phyloP scores from a whole-genome alignment of 2,113 vertebrate species.

The Chaenogobius annularis region DNA sequence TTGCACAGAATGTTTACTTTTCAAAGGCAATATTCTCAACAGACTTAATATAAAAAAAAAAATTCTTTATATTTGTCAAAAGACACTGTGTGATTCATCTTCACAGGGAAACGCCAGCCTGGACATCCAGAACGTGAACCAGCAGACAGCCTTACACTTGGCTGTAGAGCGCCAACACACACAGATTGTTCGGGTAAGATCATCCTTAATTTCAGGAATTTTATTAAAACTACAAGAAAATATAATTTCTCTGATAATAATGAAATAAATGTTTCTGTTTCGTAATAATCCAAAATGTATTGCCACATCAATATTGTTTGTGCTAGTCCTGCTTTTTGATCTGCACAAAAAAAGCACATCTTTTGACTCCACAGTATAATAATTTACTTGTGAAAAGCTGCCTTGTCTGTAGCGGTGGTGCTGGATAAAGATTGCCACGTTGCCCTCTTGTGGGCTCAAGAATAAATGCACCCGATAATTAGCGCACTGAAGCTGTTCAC shows the following conservation, averaged over 20 bases:
- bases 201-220: not conserved
- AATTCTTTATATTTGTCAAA: constrained; percentile 1
- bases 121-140: constrained; percentile 98
- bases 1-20: not conserved
- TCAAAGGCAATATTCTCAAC: not conserved
- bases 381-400: constrained; percentile 48
- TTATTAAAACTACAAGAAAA: not conserved
- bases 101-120: constrained; percentile 92
- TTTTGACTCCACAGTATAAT: constrained; percentile 13
- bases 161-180: constrained; percentile 98
- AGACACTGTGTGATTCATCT: constrained; percentile 9
- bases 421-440: constrained; percentile 56
- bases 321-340: constrained; percentile 8
- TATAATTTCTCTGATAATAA: not conserved
- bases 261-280: not conserved
- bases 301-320: constrained; percentile 24
- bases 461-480: constrained; percentile 49
- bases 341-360: constrained; percentile 16
- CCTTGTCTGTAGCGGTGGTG: constrained; percentile 30
- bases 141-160: constrained; percentile 95
- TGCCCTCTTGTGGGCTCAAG: constrained; percentile 77
- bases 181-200: constrained; percentile 94
- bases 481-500: constrained; percentile 23
- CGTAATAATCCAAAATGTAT: not conserved
- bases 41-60: no score